Evolutionary conservation across 2,888 invertebrate species (phyloP), one percentile per base, ranked within the genome.

Genomic region (Heliconius ismenius): DNA sequence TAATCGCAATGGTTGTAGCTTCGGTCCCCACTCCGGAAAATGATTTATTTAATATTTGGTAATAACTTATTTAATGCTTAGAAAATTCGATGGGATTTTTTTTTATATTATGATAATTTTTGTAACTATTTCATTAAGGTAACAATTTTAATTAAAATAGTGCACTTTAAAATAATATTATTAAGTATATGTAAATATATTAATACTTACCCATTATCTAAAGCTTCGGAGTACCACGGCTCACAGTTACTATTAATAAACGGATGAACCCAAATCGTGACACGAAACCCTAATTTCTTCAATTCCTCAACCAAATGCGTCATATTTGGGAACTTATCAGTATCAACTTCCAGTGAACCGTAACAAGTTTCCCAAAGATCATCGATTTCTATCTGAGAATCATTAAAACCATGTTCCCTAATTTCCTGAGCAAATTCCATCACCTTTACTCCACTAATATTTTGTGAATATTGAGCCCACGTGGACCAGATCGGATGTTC

Each of bases 331-430:
- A 98, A 98, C 87, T 96, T 97, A 0, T 85, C 88, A 15, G 91
- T 89, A 82, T 97, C 95, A 79, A 98, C 97, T 21, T 94, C 95
- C 49, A 97, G 91, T 13, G 97, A 96, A 0, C 98, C 98, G 84
- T 98, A 98, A 84, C 97, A 97, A 0, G 95, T 95, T 87, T 98
- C 98, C 98, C 98, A 98, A 24, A 96, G 94, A 86, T 98, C 98
- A 84, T 98, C 98, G 68, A 98, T 97, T 92, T 98, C 98, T 63
- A 97, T 87, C 85, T 97, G 97, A 70, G 97, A 96, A 83, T 96
- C 95, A 3, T 95, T 93, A 83, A 97, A 97, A 0, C 95, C 95
- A 76, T 96, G 85, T 0, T 91, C 86, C 3, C 92, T 83, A 74
- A 98, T 97, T 79, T 96, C 95, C 11, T 95, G 83, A 0, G 96